phyloP scores from a whole-genome alignment of 2,888 invertebrate species.

The Cotesia congregata region DNA sequence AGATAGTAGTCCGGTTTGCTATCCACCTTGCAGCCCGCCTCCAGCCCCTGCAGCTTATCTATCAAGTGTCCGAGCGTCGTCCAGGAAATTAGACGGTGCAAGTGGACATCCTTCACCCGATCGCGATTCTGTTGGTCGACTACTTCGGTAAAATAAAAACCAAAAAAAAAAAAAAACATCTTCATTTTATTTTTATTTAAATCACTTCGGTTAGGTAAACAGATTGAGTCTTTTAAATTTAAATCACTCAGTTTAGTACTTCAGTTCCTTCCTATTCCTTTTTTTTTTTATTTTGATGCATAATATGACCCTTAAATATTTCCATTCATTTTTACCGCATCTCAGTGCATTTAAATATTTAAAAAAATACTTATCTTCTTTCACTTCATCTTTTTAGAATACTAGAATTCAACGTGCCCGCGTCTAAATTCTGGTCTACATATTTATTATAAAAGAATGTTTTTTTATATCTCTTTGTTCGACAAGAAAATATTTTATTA shows the following conservation, averaged over 20 bases:
- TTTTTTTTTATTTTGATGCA: not conserved
- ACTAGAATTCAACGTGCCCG: too few species aligned
- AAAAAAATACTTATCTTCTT: not conserved
- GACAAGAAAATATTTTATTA: too few species aligned
- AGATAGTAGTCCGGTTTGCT: slow-evolving; percentile 62
- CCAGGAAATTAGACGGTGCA: slow-evolving; percentile 59
- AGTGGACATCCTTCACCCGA: slow-evolving; percentile 61
- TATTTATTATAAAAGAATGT: too few species aligned
- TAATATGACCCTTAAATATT: not conserved
- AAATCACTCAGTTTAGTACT: not conserved
- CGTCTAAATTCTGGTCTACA: too few species aligned
- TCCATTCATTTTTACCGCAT: not conserved
- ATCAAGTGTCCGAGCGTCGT: slow-evolving; percentile 66
- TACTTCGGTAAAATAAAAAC: slow-evolving; percentile 55
- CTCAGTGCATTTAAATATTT: not conserved
- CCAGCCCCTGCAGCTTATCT: slow-evolving; percentile 67
- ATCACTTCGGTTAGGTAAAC: not conserved
- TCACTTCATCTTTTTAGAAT: too few species aligned
- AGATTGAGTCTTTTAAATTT: not conserved
- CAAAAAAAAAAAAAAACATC: slow-evolving; percentile 25
- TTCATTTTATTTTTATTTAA: not conserved
- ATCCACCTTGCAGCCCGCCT: slow-evolving; percentile 64
- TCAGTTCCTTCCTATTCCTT: not conserved
- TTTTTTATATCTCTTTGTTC: too few species aligned
- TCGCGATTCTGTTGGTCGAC: slow-evolving; percentile 61